These are phyloP conservation scores for Crocallis elinguaria DNA, from an alignment of 2,888 invertebrate genomes.

Conservation along the genomic window DNA sequence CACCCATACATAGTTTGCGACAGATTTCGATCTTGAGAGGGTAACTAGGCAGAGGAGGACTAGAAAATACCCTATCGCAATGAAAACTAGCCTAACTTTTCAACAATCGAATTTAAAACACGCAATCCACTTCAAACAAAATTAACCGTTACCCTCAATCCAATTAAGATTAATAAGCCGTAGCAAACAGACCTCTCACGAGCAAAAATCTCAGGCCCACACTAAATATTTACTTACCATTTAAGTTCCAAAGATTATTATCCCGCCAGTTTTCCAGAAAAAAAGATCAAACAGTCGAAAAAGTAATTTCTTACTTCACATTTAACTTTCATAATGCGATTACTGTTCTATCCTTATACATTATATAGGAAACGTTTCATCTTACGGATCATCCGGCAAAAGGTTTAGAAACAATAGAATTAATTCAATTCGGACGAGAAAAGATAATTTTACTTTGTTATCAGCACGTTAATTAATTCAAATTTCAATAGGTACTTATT, in stretches of 20 bases:
- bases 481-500: slow-evolving; percentile 30
- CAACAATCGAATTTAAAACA: too few relatives aligned
- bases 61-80: too few relatives aligned
- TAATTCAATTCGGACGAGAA: slow-evolving; percentile 31
- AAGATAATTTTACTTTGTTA: slow-evolving; percentile 28
- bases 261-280: slow-evolving; percentile 13
- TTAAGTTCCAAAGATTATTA: slow-evolving; percentile 12
- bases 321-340: slow-evolving; percentile 39
- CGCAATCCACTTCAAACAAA: neutral
- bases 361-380: slow-evolving; percentile 10
- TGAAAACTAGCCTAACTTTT: too few relatives aligned
- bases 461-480: slow-evolving; percentile 26
- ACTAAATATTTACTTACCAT: slow-evolving; percentile 3
- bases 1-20: too few relatives aligned
- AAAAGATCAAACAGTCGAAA: slow-evolving; percentile 34
- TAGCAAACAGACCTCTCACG: neutral
- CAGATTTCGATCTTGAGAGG: too few relatives aligned
- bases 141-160: neutral
- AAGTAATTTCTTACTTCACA: slow-evolving; percentile 37
- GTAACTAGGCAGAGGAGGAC: too few relatives aligned
- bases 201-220: neutral
- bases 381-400: slow-evolving; percentile 23
- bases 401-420: slow-evolving; percentile 33
- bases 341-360: slow-evolving; percentile 29
- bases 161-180: slow-evolving; percentile 6